Conservation (phyloP, 2,888 invertebrate genomes). For the Drosophila niveifrons region DNA sequence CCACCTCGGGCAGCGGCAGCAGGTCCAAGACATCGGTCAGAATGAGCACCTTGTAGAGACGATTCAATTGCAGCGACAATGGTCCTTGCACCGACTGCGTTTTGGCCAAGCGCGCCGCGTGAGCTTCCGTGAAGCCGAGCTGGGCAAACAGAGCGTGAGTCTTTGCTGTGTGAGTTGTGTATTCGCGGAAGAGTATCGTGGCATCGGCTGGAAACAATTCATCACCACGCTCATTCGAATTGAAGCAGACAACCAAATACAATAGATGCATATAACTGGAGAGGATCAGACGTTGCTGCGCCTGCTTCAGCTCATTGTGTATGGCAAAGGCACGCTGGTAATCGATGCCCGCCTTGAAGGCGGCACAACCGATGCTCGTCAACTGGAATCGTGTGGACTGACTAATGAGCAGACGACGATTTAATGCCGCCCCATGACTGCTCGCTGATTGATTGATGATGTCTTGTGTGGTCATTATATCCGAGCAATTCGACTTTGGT, state of each 20-base stretch:
- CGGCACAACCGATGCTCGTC: conserved; percentile 91
- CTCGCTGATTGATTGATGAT: conserved; percentile 45
- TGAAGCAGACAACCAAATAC: conserved; percentile 89
- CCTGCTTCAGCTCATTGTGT: conserved; percentile 90
- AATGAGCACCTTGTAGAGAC: conserved; percentile 95
- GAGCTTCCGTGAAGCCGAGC: conserved; percentile 92
- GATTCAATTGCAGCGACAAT: conserved; percentile 86
- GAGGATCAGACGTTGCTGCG: conserved; percentile 91
- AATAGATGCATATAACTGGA: conserved; percentile 93
- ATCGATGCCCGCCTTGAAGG: conserved; percentile 95
- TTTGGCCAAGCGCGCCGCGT: conserved; percentile 89
- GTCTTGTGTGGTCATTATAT: conserved; percentile 83
- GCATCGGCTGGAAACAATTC: conserved; percentile 89
- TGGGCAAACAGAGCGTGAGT: conserved; percentile 90
- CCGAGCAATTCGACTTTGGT: conserved; percentile 58
- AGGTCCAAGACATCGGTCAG: conserved; percentile 92
- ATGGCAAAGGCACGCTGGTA: conserved; percentile 89
- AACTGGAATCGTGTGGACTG: conserved; percentile 87
- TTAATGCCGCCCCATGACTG: conserved; percentile 29
- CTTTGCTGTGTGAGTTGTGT: conserved; percentile 88
- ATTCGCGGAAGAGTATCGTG: conserved; percentile 86
- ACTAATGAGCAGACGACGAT: conserved; percentile 80
- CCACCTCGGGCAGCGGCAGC: conserved; percentile 88
- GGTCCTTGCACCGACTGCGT: conserved; percentile 88
- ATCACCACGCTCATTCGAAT: conserved; percentile 84